These are phyloP conservation scores for Phlogophora meticulosa DNA, from an alignment of 2,888 invertebrate genomes.

Conservation along the genomic window DNA sequence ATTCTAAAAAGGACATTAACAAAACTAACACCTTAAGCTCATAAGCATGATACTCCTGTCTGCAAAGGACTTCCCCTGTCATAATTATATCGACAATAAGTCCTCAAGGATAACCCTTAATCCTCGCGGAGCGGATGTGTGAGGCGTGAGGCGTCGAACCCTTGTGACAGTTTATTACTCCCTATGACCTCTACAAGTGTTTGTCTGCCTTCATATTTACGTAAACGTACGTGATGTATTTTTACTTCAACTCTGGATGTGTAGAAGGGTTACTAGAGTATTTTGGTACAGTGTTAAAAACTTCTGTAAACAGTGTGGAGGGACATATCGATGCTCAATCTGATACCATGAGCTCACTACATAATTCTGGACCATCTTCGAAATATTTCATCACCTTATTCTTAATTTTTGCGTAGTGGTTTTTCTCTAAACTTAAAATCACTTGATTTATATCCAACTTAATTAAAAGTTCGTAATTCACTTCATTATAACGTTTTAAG, in stretches of 20 bases:
- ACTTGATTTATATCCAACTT: too few relatives aligned
- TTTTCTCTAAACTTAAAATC: too few relatives aligned
- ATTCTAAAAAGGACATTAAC: neutral
- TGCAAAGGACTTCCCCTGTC: constrained; percentile 7
- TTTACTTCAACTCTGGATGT: constrained; percentile 3
- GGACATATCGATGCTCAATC: neutral
- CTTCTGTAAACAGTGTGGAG: neutral
- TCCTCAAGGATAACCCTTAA: constrained; percentile 18
- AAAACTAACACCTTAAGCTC: constrained; percentile 1
- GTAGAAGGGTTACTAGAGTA: neutral
- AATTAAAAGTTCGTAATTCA: too few relatives aligned
- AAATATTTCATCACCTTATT: too few relatives aligned
- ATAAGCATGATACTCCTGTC: neutral
- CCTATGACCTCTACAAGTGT: constrained; percentile 47
- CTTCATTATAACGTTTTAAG: too few relatives aligned
- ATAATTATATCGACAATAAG: constrained; percentile 16
- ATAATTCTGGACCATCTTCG: too few relatives aligned
- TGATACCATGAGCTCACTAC: too few relatives aligned
- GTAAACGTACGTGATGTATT: constrained; percentile 7
- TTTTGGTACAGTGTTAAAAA: neutral
- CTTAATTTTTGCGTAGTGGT: too few relatives aligned
- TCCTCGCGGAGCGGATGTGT: constrained; percentile 35
- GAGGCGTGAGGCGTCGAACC: constrained; percentile 47
- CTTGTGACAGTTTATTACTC: constrained; percentile 49
- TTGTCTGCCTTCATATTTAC: constrained; percentile 33